These are phyloP conservation scores for Diploscapter pachys DNA, from an alignment of 1,140 invertebrate genomes.

Conservation along the genomic window DNA sequence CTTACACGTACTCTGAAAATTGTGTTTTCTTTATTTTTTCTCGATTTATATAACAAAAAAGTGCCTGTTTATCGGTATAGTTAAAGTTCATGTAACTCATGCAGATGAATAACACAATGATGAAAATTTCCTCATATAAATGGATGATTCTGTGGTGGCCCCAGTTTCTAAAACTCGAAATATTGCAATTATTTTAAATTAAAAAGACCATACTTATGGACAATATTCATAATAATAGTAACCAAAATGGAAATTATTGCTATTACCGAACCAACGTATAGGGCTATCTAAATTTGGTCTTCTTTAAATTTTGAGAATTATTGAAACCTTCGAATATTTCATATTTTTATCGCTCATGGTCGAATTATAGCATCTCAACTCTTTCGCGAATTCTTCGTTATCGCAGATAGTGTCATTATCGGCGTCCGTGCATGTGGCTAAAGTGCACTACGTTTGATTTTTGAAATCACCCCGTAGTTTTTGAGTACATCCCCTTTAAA, in stretches of 20 bases:
- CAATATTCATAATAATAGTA: constrained; percentile 29
- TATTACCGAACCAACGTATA: constrained; percentile 19
- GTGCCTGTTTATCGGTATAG: constrained; percentile 15
- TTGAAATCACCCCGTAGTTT: too few relatives aligned
- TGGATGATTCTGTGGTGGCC: constrained; percentile 34
- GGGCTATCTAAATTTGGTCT: constrained; percentile 12
- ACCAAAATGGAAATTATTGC: constrained; percentile 25
- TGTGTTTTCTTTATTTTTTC: background rate
- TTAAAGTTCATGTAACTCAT: constrained; percentile 26
- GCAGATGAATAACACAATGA: constrained; percentile 22
- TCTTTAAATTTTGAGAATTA: background rate
- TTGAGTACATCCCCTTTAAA: too few relatives aligned
- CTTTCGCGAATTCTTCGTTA: background rate
- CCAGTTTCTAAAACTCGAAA: constrained; percentile 19
- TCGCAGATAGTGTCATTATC: background rate
- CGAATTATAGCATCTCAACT: constrained; percentile 17
- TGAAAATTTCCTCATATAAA: constrained; percentile 28
- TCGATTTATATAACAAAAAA: background rate
- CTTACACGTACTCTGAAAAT: constrained; percentile 29
- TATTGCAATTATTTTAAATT: background rate
- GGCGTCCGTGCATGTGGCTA: background rate
- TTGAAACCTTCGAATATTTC: constrained; percentile 17
- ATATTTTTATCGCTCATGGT: constrained; percentile 5
- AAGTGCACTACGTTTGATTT: too few relatives aligned
- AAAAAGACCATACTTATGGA: constrained; percentile 22